Evolutionary conservation across 2,888 invertebrate species (phyloP).

Genomic region (Seira sanloemensis): DNA sequence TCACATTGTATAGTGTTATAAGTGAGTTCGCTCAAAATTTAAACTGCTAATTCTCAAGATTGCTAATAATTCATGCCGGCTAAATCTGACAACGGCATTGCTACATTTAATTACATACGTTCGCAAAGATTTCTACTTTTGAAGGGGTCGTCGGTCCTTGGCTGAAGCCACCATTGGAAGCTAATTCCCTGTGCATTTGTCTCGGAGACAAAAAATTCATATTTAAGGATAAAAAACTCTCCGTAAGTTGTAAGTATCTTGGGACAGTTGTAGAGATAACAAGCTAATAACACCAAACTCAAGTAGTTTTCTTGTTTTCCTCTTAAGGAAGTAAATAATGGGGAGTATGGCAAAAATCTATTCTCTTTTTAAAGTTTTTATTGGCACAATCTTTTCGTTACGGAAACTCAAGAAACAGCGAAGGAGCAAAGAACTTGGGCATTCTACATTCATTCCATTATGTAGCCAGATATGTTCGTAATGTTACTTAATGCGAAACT

Average conservation of each 20-base stretch:
- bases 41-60: too few relatives aligned
- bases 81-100: too few relatives aligned
- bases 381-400: background rate
- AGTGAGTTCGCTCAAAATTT: too few relatives aligned
- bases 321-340: background rate
- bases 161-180: too few relatives aligned
- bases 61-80: too few relatives aligned
- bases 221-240: background rate
- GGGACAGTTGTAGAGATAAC: slow-evolving; percentile 43
- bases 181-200: too few relatives aligned
- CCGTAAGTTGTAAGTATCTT: slow-evolving; percentile 12
- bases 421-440: background rate
- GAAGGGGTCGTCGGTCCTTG: too few relatives aligned
- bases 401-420: too few relatives aligned
- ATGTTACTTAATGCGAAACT: background rate
- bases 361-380: background rate
- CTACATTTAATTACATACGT: too few relatives aligned
- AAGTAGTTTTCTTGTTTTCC: background rate
- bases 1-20: too few relatives aligned
- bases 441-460: background rate
- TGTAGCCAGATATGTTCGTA: background rate
- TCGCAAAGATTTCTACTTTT: too few relatives aligned
- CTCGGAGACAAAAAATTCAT: background rate
- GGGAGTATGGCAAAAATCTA: background rate
- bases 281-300: slow-evolving; percentile 44